These are phyloP conservation scores for Umimayanthus kanabou DNA, from an alignment of 92 coral and sea anemone species.

Conservation along the genomic window DNA sequence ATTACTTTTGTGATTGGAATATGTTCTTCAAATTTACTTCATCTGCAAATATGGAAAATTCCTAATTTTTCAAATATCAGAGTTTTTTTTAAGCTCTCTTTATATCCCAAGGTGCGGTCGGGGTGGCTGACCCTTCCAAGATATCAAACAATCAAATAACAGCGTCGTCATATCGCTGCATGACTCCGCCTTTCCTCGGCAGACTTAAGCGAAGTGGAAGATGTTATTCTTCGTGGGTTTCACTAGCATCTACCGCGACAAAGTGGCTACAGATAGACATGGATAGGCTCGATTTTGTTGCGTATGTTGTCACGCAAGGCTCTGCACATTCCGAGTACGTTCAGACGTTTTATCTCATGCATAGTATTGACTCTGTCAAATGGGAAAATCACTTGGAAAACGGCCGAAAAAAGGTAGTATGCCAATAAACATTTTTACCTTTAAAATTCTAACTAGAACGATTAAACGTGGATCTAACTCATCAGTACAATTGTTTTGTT, in stretches of 20 bases:
- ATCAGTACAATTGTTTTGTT: too few relatives aligned
- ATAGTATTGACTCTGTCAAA: neutral
- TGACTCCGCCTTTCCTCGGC: slow-evolving; percentile 1
- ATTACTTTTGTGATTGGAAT: too few relatives aligned
- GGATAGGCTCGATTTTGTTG: neutral
- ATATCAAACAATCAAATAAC: slow-evolving; percentile 6
- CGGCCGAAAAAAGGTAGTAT: neutral
- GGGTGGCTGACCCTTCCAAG: neutral
- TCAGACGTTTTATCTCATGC: neutral
- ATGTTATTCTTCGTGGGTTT: slow-evolving; percentile 1
- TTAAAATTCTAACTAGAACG: too few relatives aligned
- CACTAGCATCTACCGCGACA: neutral
- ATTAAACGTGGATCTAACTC: too few relatives aligned
- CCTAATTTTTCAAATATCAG: too few relatives aligned
- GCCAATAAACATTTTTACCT: too few relatives aligned
- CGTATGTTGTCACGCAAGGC: slow-evolving; percentile 5
- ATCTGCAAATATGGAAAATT: too few relatives aligned
- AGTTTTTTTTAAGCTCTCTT: neutral
- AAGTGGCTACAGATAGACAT: slow-evolving; percentile 5
- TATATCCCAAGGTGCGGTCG: neutral
- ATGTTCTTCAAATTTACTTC: too few relatives aligned
- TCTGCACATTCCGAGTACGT: neutral
- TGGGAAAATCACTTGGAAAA: neutral
- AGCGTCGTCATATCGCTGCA: neutral
- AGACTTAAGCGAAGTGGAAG: neutral